Conservation (phyloP, 1,140 invertebrate species). For the Pseudobourletiella spinata region DNA sequence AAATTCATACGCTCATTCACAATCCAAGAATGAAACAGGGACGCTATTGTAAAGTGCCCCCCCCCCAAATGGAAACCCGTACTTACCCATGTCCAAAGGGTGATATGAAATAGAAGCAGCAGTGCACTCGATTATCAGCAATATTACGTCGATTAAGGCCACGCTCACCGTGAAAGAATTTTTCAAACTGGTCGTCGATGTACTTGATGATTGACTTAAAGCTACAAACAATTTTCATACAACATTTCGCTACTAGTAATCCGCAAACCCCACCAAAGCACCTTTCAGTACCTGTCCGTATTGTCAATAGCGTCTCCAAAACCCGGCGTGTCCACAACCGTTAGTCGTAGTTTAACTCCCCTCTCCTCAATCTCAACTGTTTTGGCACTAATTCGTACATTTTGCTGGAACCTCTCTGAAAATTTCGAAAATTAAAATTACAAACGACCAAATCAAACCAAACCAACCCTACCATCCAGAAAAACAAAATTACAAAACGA, state of each 20-base stretch:
- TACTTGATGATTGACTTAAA: conserved; percentile 84
- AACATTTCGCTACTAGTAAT: no score
- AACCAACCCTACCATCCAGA: no score
- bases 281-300: conserved; percentile 62
- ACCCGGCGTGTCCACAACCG: conserved; percentile 93
- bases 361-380: conserved; percentile 90
- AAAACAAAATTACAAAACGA: no score
- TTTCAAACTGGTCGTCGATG: conserved; percentile 89
- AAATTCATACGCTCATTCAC: no score
- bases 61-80: not conserved
- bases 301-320: conserved; percentile 99
- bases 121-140: conserved; percentile 89
- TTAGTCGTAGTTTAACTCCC: conserved; percentile 77
- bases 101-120: conserved; percentile 97
- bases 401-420: conserved; percentile 77
- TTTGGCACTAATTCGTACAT: conserved; percentile 78
- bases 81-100: conserved; percentile 81
- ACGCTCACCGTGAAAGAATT: conserved; percentile 81
- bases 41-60: no score
- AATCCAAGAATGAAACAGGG: no score
- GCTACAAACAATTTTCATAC: conserved; percentile 48
- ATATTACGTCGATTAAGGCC: conserved; percentile 68
- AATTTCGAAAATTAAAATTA: not conserved
- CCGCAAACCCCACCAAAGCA: no score
- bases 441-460: no score